These are phyloP conservation scores for Anguilla megastoma DNA, from an alignment of 2,797 vertebrate species.

Conservation along the genomic window DNA sequence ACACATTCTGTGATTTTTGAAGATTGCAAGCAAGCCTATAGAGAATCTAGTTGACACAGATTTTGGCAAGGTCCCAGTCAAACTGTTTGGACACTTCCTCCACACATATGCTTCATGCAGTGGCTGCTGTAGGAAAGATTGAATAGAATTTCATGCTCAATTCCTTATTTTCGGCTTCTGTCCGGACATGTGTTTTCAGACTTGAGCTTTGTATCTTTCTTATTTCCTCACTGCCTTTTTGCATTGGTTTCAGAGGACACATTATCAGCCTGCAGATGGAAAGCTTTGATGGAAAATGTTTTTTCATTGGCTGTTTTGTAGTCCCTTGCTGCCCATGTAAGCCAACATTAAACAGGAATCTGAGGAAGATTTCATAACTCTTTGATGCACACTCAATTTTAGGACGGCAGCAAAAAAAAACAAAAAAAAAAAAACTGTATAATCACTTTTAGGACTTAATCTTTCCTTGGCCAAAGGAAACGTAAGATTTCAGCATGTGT, in stretches of 20 bases:
- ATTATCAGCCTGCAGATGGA: background rate
- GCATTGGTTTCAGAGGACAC: background rate
- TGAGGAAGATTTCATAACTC: background rate
- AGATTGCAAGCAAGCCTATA: too few species aligned
- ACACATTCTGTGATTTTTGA: too few species aligned
- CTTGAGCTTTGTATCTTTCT: background rate
- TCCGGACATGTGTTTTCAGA: background rate
- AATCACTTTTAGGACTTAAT: background rate
- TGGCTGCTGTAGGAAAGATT: background rate
- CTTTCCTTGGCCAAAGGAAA: background rate
- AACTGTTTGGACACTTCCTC: background rate
- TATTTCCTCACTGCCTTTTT: background rate
- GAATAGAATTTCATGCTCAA: background rate
- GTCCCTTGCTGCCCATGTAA: background rate
- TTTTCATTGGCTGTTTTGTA: background rate
- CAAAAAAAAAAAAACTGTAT: background rate
- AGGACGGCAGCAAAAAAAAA: too few species aligned
- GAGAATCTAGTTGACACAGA: background rate
- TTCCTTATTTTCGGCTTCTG: background rate
- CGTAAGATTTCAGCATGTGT: background rate
- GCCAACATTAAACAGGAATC: background rate
- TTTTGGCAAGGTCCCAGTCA: background rate
- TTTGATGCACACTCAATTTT: background rate
- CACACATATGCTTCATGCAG: background rate
- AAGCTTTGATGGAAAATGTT: background rate